Base-by-base conservation (phyloP, 2,113 vertebrate genomes). In the Cyprinodon tularosa region DNA sequence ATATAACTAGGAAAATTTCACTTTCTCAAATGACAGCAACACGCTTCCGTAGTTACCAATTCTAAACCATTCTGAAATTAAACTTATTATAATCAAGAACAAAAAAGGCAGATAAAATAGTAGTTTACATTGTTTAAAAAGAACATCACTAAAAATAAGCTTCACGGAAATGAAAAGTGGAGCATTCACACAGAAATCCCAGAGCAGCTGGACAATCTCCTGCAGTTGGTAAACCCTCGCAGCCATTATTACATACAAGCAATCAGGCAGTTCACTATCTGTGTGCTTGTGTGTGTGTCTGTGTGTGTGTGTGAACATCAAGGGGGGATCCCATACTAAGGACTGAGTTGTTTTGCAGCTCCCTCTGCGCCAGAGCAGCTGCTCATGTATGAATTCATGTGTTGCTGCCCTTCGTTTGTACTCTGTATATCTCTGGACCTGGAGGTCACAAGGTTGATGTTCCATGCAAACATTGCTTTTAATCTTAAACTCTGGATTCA, bases 131-230 rank as follows among this genome's bases (percentile, higher is more conserved):
- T 8, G 15, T 53, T 53, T 53, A 17, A 4, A 42, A 42, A 4
- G 29, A 29, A 42, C 9, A 9, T 42, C 44, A 73, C 66, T 66
- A n/a, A 65, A 2, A 50, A 40, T 57, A 12, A 72, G n/a, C 60
- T 69, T 71, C 71, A 22, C 70, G 72, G 37, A 64, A 73, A 38
- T 66, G n/a, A 14, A 0, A 0, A 48, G 78, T 40, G 39, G 50
- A 62, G 61, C 67, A 14, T 74, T 77, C 66, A 63, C 82, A 71
- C 40, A 69, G 78, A 67, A 71, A 76, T 57, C 63, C 66, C 69
- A 37, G 69, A 79, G 77, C 67, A 82, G 68, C 81, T 81, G 85
- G 71, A 59, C 10, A 14, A 74, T 78, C 74, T 76, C 66, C 84
- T 80, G 72, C 80, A 75, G 62, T 70, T 39, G 3, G 78, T 82